These are phyloP conservation scores for Melanotaenia duboulayi DNA, from an alignment of 2,113 vertebrate genomes.

Conservation along the genomic window DNA sequence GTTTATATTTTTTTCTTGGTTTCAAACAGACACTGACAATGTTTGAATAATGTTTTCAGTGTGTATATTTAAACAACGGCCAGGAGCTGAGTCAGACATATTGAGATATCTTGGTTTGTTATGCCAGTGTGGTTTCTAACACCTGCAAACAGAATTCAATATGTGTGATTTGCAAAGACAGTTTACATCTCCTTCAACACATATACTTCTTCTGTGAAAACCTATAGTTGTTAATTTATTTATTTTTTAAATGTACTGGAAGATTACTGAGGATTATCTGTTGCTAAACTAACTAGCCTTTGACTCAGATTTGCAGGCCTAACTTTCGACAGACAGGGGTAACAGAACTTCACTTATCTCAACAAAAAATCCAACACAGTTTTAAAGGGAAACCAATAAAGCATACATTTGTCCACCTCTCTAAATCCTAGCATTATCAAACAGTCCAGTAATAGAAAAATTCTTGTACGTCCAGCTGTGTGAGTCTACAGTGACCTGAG, in stretches of 20 bases:
- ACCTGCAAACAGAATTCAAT: background rate
- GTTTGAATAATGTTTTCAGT: background rate
- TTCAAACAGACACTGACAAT: background rate
- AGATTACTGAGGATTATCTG: background rate
- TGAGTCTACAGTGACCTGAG: background rate
- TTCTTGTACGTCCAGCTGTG: conserved; percentile 4
- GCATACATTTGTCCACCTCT: too few relatives aligned
- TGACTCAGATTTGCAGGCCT: background rate
- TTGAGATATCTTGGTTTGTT: background rate
- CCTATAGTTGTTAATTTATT: too few relatives aligned
- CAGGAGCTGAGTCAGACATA: background rate
- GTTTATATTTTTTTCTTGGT: background rate
- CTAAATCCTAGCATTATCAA: too few relatives aligned
- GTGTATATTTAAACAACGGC: background rate
- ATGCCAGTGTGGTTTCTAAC: background rate
- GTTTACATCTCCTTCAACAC: background rate
- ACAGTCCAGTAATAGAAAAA: too few relatives aligned
- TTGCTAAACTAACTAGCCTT: background rate
- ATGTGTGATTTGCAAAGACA: background rate
- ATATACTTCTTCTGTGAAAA: background rate
- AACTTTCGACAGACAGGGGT: background rate
- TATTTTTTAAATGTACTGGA: background rate
- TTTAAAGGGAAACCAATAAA: too few relatives aligned
- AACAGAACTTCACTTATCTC: too few relatives aligned
- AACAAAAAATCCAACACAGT: too few relatives aligned